Conservation (phyloP, 2,888 invertebrate genomes). For the Eupithecia subfuscata region DNA sequence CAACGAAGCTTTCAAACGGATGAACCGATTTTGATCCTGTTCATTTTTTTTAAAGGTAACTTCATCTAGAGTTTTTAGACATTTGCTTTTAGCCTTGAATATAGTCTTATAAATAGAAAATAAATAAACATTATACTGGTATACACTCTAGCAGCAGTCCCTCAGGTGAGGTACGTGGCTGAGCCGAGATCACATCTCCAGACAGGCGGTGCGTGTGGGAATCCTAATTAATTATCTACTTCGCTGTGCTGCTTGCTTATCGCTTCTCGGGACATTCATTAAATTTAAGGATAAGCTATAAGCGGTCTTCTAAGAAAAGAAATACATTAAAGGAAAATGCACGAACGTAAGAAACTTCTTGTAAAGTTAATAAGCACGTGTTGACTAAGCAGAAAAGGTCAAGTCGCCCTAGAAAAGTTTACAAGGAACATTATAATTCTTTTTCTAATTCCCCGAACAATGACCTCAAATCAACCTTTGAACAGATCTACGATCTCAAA, state of each 20-base stretch:
- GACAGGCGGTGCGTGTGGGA: slow-evolving; percentile 17
- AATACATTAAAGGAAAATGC: neutral
- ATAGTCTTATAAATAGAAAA: neutral
- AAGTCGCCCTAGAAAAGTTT: slow-evolving; percentile 4
- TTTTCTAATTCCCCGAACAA: slow-evolving; percentile 21
- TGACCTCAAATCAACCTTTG: slow-evolving; percentile 23
- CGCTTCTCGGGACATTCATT: slow-evolving; percentile 12
- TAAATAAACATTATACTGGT: neutral
- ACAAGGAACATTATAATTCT: neutral
- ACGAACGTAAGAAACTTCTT: neutral
- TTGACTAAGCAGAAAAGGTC: neutral
- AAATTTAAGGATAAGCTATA: neutral
- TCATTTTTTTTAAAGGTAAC: too few species aligned
- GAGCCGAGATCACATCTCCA: slow-evolving; percentile 19
- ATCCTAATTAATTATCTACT: slow-evolving; percentile 19
- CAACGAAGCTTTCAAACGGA: too few species aligned
- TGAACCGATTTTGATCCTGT: too few species aligned
- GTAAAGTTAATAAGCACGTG: neutral
- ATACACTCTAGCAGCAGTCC: neutral
- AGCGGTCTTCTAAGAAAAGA: neutral
- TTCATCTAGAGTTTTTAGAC: neutral
- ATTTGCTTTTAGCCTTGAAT: neutral
- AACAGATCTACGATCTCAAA: slow-evolving; percentile 22
- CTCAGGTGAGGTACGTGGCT: neutral
- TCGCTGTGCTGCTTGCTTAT: neutral